Base-by-base conservation (phyloP, 2,888 invertebrate genomes). In the Nomada fabriciana region DNA sequence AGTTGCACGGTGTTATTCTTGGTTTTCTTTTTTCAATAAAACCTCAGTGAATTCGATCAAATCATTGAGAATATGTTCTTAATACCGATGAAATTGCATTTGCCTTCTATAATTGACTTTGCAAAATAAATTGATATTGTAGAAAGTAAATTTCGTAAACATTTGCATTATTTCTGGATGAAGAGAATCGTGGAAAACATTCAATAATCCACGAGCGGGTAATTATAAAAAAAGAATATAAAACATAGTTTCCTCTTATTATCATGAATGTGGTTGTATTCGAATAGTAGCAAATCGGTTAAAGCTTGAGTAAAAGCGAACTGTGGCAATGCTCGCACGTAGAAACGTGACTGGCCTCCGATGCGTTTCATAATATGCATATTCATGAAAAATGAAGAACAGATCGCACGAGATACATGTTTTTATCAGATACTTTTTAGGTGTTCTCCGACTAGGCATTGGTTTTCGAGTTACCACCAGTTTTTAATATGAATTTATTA, bases 301-400 rank as follows among this genome's bases (percentile, higher is more conserved):
- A 29, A 63, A 68, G 50, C 68, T 9, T 23, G 50, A 7, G 11
- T 0, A 43, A 61, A 18, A 25, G 20, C 15, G 50, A 57, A 47
- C 9, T 10, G 36, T 68, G 63, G n/a, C 55, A 50, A 61, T 79
- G 61, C 25, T 61, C n/a, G 43, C 25, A 1, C 23, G 7, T 43
- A 64, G 23, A 79, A 43, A 61, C 50, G 13, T 9, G n/a, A 29
- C 15, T 13, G 18, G 65, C 3, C 11, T 23, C 0, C 23, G 50
- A 50, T 25, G 20, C 20, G 7, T 71, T 67, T 67, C 65, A 13
- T n/a, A 69, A 69, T 57, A 42, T 59, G 76, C 52, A 52, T 78
- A 68, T 78, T 68, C 78, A 75, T 29, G 60, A 57, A 50, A 52
- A 67, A 20, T 52, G 50, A 57, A 57, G 18, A 65, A 72, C n/a